Percentiles rank a stretch among this genome's conserved stretches.
These are phyloP conservation scores for Phalacrocorax brasilianus DNA, from an alignment of 2,113 vertebrate genomes.

Conservation along the genomic window DNA sequence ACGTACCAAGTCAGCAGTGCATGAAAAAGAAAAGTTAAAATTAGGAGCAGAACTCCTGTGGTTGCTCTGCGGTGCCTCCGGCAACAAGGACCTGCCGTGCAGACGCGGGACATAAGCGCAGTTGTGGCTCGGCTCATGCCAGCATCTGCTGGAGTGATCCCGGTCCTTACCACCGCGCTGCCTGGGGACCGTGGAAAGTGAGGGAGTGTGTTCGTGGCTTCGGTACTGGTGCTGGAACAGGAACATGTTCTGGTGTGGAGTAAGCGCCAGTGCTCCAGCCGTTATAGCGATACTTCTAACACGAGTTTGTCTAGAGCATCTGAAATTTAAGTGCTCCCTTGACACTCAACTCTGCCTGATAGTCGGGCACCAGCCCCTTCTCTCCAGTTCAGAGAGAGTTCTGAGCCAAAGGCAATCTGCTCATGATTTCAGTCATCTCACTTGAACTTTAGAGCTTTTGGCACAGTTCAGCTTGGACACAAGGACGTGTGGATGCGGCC, in stretches of 20 bases:
- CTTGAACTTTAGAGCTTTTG: background rate
- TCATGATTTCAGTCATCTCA: rapidly evolving
- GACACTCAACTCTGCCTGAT: background rate
- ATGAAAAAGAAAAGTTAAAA: background rate
- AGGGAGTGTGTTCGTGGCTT: background rate
- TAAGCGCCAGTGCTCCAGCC: rapidly evolving
- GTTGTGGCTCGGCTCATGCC: background rate
- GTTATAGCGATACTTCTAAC: rapidly evolving
- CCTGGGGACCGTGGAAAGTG: rapidly evolving
- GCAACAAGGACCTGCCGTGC: background rate
- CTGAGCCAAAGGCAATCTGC: background rate
- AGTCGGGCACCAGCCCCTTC: background rate
- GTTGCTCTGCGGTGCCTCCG: background rate
- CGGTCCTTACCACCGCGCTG: rapidly evolving
- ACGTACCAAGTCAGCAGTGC: rapidly evolving
- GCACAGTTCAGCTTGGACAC: background rate
- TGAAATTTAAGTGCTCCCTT: background rate
- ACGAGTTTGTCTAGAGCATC: background rate
- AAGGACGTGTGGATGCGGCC: background rate
- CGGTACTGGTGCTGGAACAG: background rate
- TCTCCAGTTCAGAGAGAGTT: background rate
- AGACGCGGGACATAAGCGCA: background rate
- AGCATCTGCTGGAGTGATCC: rapidly evolving
- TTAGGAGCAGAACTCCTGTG: rapidly evolving
- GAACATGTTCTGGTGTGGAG: rapidly evolving